Percentiles rank a stretch among this genome's conserved stretches.
phyloP scores from a whole-genome alignment of 1,140 invertebrate species.

The Drosophila aff. region DNA sequence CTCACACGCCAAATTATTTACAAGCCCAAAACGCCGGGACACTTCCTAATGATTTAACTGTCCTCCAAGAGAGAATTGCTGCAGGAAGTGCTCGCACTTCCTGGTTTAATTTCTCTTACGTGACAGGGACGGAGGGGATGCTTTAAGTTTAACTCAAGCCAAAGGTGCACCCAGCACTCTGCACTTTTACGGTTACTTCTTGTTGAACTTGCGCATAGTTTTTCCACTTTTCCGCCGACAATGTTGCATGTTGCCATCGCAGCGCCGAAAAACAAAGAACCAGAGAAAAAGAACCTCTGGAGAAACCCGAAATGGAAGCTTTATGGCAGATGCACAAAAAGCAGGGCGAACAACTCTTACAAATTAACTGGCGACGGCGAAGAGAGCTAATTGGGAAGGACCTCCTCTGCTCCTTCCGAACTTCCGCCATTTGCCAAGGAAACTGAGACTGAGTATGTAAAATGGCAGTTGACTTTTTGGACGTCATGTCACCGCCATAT shows the following conservation, averaged over 20 bases:
- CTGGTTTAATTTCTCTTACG: conserved; percentile 73
- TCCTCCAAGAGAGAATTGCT: conserved; percentile 31
- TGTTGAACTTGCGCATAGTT: conserved; percentile 40
- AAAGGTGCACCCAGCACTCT: conserved; percentile 43
- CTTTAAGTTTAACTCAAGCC: conserved; percentile 46
- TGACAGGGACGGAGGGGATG: conserved; percentile 33
- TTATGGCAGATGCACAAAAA: conserved; percentile 42
- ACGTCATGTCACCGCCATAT: conserved; percentile 42
- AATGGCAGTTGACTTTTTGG: conserved; percentile 50
- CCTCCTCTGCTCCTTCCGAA: conserved; percentile 19
- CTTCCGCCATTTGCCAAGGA: conserved; percentile 10
- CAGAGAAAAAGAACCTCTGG: conserved; percentile 17
- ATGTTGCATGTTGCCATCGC: conserved; percentile 69
- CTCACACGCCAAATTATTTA: conserved; percentile 50
- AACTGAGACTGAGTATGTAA: conserved; percentile 25
- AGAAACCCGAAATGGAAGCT: conserved; percentile 25
- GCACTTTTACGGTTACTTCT: conserved; percentile 53
- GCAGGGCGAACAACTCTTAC: conserved; percentile 45
- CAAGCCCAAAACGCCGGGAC: conserved; percentile 21
- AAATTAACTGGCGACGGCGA: conserved; percentile 72
- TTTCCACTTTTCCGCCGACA: conserved; percentile 50
- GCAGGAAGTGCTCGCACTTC: conserved; percentile 56
- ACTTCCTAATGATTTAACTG: conserved; percentile 71
- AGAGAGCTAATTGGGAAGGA: conserved; percentile 60
- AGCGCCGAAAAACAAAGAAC: conserved; percentile 40